A percentile compares a stretch with the other conserved stretches of the same genome.
Conservation (phyloP, 2,888 invertebrate species). For the Eledona agricola region DNA sequence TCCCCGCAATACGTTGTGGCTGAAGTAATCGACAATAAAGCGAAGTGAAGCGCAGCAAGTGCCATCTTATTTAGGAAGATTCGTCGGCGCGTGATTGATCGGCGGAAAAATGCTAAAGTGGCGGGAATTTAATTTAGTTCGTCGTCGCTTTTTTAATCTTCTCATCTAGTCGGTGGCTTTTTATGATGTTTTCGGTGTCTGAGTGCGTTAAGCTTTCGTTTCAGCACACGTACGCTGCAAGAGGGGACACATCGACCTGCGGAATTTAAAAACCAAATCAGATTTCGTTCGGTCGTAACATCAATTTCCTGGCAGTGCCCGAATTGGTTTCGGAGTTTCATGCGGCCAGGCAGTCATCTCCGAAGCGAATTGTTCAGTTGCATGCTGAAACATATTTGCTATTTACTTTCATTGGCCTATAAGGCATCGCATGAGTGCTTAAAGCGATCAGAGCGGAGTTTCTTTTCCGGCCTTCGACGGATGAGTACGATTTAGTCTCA, state of each 20-base stretch:
- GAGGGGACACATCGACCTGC: no score
- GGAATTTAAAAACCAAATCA: conserved; percentile 14
- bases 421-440: conserved; percentile 43
- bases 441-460: conserved; percentile 39
- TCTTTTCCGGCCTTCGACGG: conserved; percentile 31
- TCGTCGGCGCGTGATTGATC: conserved; percentile 45
- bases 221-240: no score
- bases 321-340: conserved; percentile 37
- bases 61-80: conserved; percentile 48
- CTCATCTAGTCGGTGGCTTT: conserved; percentile 10
- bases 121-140: conserved; percentile 48
- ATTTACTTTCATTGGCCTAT: conserved; percentile 49
- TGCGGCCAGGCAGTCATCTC: conserved; percentile 43
- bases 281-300: conserved; percentile 26
- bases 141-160: conserved; percentile 35
- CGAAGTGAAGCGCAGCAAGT: conserved; percentile 42
- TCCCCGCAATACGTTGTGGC: conserved; percentile 28
- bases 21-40: conserved; percentile 40
- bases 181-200: conserved; percentile 15
- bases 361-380: conserved; percentile 42
- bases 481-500: conserved; percentile 46
- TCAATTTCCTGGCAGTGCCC: conserved; percentile 21
- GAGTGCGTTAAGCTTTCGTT: no score
- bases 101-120: conserved; percentile 46
- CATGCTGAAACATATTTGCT: conserved; percentile 42